Percentiles rank a stretch among this genome's conserved stretches.
Evolutionary conservation across 2,888 invertebrate genomes (phyloP).

Genomic region (Cataglyphis albicans): DNA sequence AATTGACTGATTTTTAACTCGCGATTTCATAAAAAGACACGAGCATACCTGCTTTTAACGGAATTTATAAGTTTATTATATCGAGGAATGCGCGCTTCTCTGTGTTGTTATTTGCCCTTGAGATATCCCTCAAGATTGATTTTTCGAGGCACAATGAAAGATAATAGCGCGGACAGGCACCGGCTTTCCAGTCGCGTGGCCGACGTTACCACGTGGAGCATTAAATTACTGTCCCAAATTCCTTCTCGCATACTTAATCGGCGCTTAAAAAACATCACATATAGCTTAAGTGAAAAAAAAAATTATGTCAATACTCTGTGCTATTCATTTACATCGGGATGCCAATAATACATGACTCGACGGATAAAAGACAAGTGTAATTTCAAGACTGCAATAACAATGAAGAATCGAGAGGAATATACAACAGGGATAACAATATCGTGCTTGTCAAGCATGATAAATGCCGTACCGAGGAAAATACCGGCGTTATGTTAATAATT

Average conservation of each 20-base stretch:
- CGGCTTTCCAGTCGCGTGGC: constrained; percentile 19
- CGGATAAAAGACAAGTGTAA: not conserved
- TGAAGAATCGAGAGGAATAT: not conserved
- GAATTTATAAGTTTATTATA: not conserved
- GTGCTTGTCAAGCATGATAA: constrained; percentile 1
- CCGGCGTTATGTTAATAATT: not conserved
- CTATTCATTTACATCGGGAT: not conserved
- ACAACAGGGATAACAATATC: not conserved
- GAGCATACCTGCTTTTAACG: not conserved
- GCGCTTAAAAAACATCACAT: not conserved
- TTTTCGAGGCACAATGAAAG: constrained; percentile 11
- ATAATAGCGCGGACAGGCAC: not conserved
- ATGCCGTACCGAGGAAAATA: not conserved
- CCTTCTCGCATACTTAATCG: not conserved
- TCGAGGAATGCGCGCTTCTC: not conserved
- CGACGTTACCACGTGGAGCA: constrained; percentile 31
- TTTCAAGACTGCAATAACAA: not conserved
- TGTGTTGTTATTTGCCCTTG: constrained; percentile 22
- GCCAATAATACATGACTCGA: not conserved
- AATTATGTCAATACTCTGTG: not conserved
- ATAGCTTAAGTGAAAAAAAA: not conserved
- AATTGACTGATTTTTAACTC: not conserved
- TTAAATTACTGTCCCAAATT: not conserved
- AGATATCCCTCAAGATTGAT: constrained; percentile 38
- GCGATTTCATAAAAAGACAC: not conserved